Conservation (phyloP, 2,888 invertebrate genomes). For the Campoplex capitator region DNA sequence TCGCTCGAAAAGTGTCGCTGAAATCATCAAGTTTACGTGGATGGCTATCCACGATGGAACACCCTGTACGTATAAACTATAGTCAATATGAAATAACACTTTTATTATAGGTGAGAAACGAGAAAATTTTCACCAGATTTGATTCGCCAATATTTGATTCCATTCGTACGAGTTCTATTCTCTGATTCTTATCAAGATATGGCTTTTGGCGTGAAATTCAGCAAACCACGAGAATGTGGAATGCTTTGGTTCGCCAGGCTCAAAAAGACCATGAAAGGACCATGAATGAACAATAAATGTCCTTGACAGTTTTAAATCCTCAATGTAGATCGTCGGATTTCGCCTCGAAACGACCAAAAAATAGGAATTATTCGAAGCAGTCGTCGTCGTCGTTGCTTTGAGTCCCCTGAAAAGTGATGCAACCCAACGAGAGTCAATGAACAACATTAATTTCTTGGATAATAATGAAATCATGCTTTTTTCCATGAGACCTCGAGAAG, state of each 20-base stretch:
- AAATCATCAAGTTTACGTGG: not conserved
- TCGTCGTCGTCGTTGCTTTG: not conserved
- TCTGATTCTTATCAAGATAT: slow-evolving; percentile 42
- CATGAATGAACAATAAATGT: no score
- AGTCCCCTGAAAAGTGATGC: not conserved
- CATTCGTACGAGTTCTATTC: not conserved
- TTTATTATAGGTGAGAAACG: not conserved
- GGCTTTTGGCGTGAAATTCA: slow-evolving; percentile 24
- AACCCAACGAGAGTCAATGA: not conserved
- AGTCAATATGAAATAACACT: not conserved
- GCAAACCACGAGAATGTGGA: slow-evolving; percentile 5
- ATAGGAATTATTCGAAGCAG: not conserved
- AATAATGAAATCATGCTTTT: no score
- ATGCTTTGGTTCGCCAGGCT: slow-evolving; percentile 22
- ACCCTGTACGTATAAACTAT: not conserved
- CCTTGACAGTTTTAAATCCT: not conserved
- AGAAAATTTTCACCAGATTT: not conserved
- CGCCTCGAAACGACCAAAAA: not conserved
- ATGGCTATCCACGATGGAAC: not conserved
- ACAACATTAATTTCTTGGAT: not conserved
- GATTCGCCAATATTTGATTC: not conserved
- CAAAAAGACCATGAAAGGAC: slow-evolving; percentile 34
- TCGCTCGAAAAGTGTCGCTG: not conserved
- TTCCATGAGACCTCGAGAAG: not conserved
- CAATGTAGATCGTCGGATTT: not conserved